phyloP scores from a whole-genome alignment of 1,140 invertebrate genomes.

The Leucophenga varia region DNA sequence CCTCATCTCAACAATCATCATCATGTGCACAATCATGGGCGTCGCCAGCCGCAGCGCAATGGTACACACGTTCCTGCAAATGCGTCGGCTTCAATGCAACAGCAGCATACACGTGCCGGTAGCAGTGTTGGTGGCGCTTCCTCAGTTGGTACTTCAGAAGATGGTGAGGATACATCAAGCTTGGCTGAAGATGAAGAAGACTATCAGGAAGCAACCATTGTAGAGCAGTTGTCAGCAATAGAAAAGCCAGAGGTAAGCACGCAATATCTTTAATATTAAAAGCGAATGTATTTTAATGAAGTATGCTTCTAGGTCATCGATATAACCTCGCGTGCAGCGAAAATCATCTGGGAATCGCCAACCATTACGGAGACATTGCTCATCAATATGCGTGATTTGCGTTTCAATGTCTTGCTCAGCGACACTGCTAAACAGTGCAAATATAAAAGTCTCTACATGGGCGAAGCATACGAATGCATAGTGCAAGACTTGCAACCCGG shows the following conservation, averaged over 20 bases:
- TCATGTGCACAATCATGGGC: slow-evolving; percentile 17
- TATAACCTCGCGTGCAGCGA: slow-evolving; percentile 73
- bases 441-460: slow-evolving; percentile 79
- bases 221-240: slow-evolving; percentile 72
- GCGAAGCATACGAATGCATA: slow-evolving; percentile 69
- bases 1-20: slow-evolving; percentile 25
- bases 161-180: slow-evolving; percentile 70
- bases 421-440: slow-evolving; percentile 75
- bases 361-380: slow-evolving; percentile 61
- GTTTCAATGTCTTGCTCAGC: slow-evolving; percentile 75
- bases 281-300: neutral
- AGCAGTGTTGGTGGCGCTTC: slow-evolving; percentile 57
- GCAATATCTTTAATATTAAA: neutral
- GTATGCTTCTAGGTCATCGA: slow-evolving; percentile 66
- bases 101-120: slow-evolving; percentile 15
- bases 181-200: slow-evolving; percentile 71
- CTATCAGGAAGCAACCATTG: slow-evolving; percentile 59
- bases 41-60: slow-evolving; percentile 15
- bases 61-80: slow-evolving; percentile 11
- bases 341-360: slow-evolving; percentile 75
- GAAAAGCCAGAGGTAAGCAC: slow-evolving; percentile 68
- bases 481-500: slow-evolving; percentile 80
- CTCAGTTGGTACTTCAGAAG: slow-evolving; percentile 66
- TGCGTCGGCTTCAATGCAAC: slow-evolving; percentile 5
- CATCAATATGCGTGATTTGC: slow-evolving; percentile 62